phyloP scores from a whole-genome alignment of 2,888 invertebrate genomes.

The Helicoverpa assulta region DNA sequence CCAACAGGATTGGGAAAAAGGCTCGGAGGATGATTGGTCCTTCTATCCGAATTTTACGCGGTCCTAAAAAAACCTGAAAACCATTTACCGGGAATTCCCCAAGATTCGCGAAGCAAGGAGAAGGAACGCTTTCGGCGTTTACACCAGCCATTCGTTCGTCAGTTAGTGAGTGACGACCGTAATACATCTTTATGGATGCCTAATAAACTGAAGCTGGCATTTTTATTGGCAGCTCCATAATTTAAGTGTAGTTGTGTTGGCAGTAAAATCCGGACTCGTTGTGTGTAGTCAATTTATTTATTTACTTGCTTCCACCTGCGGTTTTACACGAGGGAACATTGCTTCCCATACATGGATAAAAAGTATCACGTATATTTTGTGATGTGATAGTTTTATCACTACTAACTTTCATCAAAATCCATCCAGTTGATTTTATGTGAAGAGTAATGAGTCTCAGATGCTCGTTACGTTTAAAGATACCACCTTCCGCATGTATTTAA shows the following conservation, averaged over 20 bases:
- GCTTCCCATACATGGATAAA: too few relatives aligned
- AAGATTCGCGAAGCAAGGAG: slow-evolving; percentile 29
- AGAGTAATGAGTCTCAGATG: too few relatives aligned
- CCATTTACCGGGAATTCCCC: slow-evolving; percentile 3
- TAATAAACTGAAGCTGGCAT: slow-evolving; percentile 47
- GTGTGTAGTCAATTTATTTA: not conserved
- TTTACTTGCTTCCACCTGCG: too few relatives aligned
- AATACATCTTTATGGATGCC: slow-evolving; percentile 45
- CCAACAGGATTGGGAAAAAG: too few relatives aligned
- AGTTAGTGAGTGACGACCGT: slow-evolving; percentile 47
- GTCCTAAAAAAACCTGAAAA: slow-evolving; percentile 11
- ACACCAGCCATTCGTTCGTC: slow-evolving; percentile 46
- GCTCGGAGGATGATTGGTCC: too few relatives aligned
- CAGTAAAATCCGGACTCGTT: slow-evolving; percentile 28
- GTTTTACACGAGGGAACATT: too few relatives aligned
- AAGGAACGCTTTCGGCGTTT: slow-evolving; percentile 20
- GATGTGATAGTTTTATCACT: too few relatives aligned
- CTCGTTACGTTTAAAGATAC: too few relatives aligned
- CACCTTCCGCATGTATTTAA: too few relatives aligned
- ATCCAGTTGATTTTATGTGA: too few relatives aligned
- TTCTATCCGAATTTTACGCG: not conserved
- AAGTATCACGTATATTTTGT: too few relatives aligned
- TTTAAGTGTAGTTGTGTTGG: slow-evolving; percentile 32
- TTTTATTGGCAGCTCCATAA: slow-evolving; percentile 46
- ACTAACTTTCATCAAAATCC: too few relatives aligned